Evolutionary conservation across 1,140 invertebrate genomes (phyloP).

Genomic region (Drosophila suzukii): DNA sequence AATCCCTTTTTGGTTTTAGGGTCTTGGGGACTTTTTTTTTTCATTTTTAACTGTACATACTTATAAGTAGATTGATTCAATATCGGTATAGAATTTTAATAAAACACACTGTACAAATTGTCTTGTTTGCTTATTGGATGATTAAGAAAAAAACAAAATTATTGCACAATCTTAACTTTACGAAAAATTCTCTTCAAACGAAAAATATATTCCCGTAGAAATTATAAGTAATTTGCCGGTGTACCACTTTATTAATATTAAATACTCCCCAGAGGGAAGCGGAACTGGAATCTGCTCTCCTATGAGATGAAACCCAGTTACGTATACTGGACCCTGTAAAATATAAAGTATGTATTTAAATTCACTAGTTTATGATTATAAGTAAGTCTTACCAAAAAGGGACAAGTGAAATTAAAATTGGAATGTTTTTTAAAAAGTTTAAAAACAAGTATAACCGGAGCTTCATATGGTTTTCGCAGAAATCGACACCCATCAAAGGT

Average conservation of each 20-base stretch:
- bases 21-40: too few species aligned
- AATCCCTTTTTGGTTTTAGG: too few species aligned
- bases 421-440: slow-evolving; percentile 11
- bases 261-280: slow-evolving; percentile 11
- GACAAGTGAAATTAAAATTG: slow-evolving; percentile 20
- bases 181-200: slow-evolving; percentile 1
- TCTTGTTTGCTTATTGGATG: too few species aligned
- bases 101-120: too few species aligned
- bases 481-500: not conserved
- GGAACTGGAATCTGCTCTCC: slow-evolving; percentile 15
- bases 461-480: not conserved
- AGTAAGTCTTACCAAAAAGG: slow-evolving; percentile 13
- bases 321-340: not conserved
- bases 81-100: too few species aligned
- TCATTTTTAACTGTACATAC: too few species aligned
- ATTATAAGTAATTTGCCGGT: not conserved
- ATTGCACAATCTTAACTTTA: not conserved
- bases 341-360: not conserved
- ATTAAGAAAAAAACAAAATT: too few species aligned
- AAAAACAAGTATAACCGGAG: slow-evolving; percentile 12
- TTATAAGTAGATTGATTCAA: too few species aligned
- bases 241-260: slow-evolving; percentile 18
- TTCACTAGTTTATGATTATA: not conserved
- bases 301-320: slow-evolving; percentile 15
- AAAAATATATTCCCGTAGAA: slow-evolving; percentile 4